Base-by-base conservation (phyloP, 2,113 vertebrate genomes). In the Cichladusa arquata region DNA sequence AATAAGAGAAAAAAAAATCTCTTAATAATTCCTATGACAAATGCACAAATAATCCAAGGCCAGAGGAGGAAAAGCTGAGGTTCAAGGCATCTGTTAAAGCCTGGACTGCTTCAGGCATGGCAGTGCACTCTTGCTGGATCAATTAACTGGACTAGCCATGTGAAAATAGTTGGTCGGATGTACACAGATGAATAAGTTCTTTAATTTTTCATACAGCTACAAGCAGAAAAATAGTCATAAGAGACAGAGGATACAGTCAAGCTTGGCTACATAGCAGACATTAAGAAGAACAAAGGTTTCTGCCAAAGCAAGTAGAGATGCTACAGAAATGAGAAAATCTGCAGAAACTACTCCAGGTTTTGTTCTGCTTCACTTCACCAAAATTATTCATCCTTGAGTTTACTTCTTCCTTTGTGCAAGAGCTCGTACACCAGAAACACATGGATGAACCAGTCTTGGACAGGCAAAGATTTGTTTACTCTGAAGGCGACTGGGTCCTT, bases 111-210 rank as follows among this genome's bases (percentile, higher is more conserved):
- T 91, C 76, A 96, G 81, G 94, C 91, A 93, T 86, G 83, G 78
- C 29, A 78, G 69, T 88, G 48, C 23, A 47, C 19, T 86, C 69
- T 91, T 96, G 71, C 40, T 74, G 69, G 69, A 93, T 91, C 91
- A 94, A 94, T 88, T 97, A 97, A 91, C 60, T 87, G 81, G 73
- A 89, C 53, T 87, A 95, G 78, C 51, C 91, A 92, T 86, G 91
- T 90, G 91, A 96, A 95, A 95, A 88, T 57, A 76, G 56, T 86
- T 88, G n/a, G 67, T 92, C 76, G 70, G 16, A 87, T 36, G 40
- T 53, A 92, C 22, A 92, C 71, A 94, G 74, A 90, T 86, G 85
- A 87, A 14, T 93, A 85, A 94, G 6, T 88, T 94, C 61, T 93
- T 93, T 88, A 85, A 93, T 92, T 90, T 93, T 94, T 93, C 58